Base-by-base conservation (phyloP, 2,888 invertebrate genomes). In the Drosophila meridionalis region DNA sequence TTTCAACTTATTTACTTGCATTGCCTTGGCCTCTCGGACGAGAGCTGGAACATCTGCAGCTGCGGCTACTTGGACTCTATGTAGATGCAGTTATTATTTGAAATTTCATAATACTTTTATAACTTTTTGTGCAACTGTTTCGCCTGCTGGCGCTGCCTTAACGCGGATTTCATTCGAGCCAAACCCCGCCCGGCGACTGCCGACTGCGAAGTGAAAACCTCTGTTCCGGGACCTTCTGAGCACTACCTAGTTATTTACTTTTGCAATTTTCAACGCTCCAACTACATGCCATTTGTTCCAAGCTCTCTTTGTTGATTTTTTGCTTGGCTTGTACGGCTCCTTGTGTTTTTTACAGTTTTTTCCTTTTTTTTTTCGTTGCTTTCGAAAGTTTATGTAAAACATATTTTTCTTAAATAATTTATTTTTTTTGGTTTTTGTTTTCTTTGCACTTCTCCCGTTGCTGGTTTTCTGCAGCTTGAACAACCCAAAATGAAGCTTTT, bases 391-490 rank as follows among this genome's bases (percentile, higher is more conserved):
- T 85, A 87, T 87, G 87, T 89, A 87, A 89, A 87, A 87, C 87
- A 87, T 87, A 87, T 87, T 87, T 87, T 87, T 87, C 87, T 89
- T 89, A 89, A 87, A 87, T 87, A 87, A 87, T 87, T 87, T 89
- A 87, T 76, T 87, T 84, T 84, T 84, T 78, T 82, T 59, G 76
- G 70, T 74, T 80, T 75, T 80, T 73, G 69, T 80, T 78, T 82
- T 79, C 64, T 56, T 70, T 64, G 45, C 50, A 20, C 55, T 45
- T 36, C 62, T 68, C 55, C 47, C 59, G 59, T 57, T 62, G 73
- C 82, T 75, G 69, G 79, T 86, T 84, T 89, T 82, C 82, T 87
- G 84, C 87, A 87, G 74, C 89, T 89, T 87, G 82, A 87, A 81
- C 82, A 89, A 87, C 81, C 85, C 79, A 73, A 89, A 87, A 87